Base-by-base conservation (phyloP, 53 echinoderm and acorn worm genomes). In the Echinarachnius parma region DNA sequence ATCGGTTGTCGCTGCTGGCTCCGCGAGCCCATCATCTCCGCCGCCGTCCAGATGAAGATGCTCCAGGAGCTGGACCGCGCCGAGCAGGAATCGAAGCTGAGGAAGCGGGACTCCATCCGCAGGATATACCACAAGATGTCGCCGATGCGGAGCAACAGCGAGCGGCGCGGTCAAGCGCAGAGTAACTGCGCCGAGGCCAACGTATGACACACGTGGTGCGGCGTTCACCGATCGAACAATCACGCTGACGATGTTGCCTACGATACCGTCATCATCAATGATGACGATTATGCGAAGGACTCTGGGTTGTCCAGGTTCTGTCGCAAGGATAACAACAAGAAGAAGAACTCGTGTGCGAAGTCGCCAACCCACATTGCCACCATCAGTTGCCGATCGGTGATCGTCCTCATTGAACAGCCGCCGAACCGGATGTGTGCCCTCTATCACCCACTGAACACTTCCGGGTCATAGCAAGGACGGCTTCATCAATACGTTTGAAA, bases 71-170 rank as follows among this genome's bases (percentile, higher is more conserved):
- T 70, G 10, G 70, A 70, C 24, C 70, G 54, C 13, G 70, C 70
- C 25, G 70, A 70, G 70, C 70, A 70, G 54, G 70, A 70, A 19
- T 53, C 70, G 4, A 70, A 70, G 32, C 54, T 53, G 2, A 52
- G 34, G 42, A 70, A 70, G 34, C 70, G 70, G 54, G 70, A 70
- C 52, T 70, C 70, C 10, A 70, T 70, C 26, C 28, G 70, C 14
- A 21, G 70, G 70, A 70, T 70, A 20, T 70, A 70, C 36, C 70
- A 70, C 70, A 70, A 70, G 37, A 66, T 66, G 66, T 66, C 66
- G 48, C 66, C 66, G 19, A 34, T 70, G 9, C 34, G 53, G 15
- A 25, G 53, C 19, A n/a, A n/a, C n/a, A 53, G 70, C 37, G 54
- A 53, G 24, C 70, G 70, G 22, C 53, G 70, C 13, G 70, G 34